Percentiles rank a stretch among this genome's conserved stretches.
Conservation (phyloP, 2,888 invertebrate genomes). For the Pseudeuparius sepicola region DNA sequence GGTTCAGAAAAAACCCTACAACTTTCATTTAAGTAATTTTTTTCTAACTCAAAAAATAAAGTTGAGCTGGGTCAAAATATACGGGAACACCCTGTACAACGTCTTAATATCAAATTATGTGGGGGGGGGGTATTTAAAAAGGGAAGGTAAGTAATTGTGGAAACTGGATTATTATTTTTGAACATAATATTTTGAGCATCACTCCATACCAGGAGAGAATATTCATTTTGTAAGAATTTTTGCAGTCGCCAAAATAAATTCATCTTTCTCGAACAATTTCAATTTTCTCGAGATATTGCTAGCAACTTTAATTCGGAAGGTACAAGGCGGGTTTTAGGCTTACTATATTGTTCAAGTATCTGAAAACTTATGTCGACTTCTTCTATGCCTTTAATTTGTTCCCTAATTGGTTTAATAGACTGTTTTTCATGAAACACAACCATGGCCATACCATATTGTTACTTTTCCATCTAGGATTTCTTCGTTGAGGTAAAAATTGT, state of each 20-base stretch:
- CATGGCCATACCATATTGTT: constrained; percentile 15
- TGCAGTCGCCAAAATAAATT: constrained; percentile 15
- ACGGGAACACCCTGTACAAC: no score
- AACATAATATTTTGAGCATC: constrained; percentile 15
- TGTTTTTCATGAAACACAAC: constrained; percentile 18
- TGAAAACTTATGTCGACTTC: constrained; percentile 13
- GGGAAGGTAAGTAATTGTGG: constrained; percentile 16
- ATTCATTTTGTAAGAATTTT: constrained; percentile 12
- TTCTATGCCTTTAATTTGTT: constrained; percentile 13
- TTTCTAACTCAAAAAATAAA: no score
- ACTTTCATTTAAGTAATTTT: no score
- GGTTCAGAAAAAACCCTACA: no score
- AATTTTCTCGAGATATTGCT: constrained; percentile 11
- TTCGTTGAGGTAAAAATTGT: constrained; percentile 20
- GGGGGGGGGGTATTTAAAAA: constrained; percentile 19
- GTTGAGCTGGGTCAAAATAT: no score
- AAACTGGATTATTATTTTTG: constrained; percentile 16
- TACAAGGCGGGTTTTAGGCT: constrained; percentile 14
- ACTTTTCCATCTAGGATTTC: constrained; percentile 12
- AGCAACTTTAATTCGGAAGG: constrained; percentile 13
- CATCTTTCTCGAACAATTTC: constrained; percentile 9
- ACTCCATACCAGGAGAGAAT: constrained; percentile 14
- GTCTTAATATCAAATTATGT: no score
- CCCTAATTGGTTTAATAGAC: constrained; percentile 7
- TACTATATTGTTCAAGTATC: constrained; percentile 14